phyloP scores from a whole-genome alignment of 1,140 invertebrate species.

The Mactra quadrangularis region DNA sequence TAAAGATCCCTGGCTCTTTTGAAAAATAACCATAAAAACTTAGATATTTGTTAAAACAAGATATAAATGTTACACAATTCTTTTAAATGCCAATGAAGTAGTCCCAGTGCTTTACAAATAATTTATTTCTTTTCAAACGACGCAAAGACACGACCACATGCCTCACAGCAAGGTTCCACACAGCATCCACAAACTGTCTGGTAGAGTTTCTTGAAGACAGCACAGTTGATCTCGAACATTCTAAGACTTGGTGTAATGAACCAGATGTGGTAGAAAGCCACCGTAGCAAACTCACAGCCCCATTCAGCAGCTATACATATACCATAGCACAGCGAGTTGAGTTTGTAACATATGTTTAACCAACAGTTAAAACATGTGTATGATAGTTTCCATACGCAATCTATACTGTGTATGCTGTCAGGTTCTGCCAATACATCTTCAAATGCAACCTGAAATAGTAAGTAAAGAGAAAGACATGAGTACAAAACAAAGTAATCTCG shows the following conservation, averaged over 20 bases:
- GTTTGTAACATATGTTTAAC: constrained; percentile 89
- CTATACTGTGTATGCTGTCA: constrained; percentile 86
- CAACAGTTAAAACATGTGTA: constrained; percentile 88
- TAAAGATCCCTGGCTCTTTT: too few relatives aligned
- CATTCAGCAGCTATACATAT: constrained; percentile 88
- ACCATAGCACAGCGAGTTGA: constrained; percentile 88
- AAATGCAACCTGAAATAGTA: constrained; percentile 54
- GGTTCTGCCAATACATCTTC: constrained; percentile 64
- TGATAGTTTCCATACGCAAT: constrained; percentile 90
- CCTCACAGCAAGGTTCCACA: constrained; percentile 55
- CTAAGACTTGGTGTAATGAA: constrained; percentile 76
- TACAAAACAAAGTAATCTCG: neutral
- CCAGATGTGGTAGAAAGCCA: constrained; percentile 87
- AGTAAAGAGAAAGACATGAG: neutral
- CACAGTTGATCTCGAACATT: constrained; percentile 35
- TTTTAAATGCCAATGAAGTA: too few relatives aligned
- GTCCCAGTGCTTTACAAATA: too few relatives aligned
- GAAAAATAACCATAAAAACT: too few relatives aligned
- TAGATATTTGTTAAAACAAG: too few relatives aligned
- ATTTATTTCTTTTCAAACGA: constrained; percentile 25
- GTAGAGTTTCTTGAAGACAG: constrained; percentile 24
- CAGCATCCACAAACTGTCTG: constrained; percentile 31
- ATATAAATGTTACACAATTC: too few relatives aligned
- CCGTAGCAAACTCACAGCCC: constrained; percentile 89
- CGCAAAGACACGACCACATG: constrained; percentile 35